Conservation (phyloP, 2,113 vertebrate species). For the Condylura cristata region DNA sequence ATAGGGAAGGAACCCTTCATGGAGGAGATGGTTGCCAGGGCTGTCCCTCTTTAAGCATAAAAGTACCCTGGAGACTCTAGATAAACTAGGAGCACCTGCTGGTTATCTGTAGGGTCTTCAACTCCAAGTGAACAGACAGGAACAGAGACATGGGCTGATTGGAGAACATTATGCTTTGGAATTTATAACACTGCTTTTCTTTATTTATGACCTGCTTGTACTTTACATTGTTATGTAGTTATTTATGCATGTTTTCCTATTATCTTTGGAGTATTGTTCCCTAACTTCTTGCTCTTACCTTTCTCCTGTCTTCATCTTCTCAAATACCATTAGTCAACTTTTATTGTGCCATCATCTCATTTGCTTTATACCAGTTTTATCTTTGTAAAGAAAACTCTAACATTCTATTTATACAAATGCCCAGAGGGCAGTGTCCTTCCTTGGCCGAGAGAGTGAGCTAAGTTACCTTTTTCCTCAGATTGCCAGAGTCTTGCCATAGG, state of each 20-base stretch:
- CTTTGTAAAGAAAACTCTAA: background rate
- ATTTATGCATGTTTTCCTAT: background rate
- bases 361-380: constrained; percentile 16
- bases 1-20: background rate
- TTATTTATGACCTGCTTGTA: background rate
- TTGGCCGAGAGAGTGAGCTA: background rate
- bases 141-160: background rate
- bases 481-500: background rate
- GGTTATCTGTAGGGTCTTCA: background rate
- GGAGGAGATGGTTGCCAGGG: background rate
- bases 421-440: background rate
- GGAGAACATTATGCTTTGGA: background rate
- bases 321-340: constrained; percentile 1
- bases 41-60: background rate
- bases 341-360: background rate
- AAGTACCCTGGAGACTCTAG: background rate
- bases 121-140: background rate
- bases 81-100: background rate
- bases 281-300: background rate
- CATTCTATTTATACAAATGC: background rate
- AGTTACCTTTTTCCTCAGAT: background rate
- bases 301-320: background rate
- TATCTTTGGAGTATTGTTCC: background rate
- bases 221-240: background rate
- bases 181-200: background rate